Evolutionary conservation across 2,113 vertebrate genomes (phyloP), one percentile per base, ranked within the genome.

Genomic region (Fregata magnificens): DNA sequence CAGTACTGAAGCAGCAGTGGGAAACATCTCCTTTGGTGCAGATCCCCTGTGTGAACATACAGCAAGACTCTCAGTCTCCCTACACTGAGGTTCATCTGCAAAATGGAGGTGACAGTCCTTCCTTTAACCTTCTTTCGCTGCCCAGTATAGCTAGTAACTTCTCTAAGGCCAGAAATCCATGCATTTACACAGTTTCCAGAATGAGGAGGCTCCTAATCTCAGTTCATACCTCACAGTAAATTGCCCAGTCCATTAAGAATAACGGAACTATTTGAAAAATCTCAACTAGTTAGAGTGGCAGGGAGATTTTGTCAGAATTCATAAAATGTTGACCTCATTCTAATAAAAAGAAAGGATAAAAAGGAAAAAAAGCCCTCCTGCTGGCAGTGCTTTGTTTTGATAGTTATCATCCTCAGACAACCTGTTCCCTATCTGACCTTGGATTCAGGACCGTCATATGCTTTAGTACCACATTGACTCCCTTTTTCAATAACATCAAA

Each of bases 401-500:
- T 95, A 93, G 72, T 76, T 34, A 11, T 81, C 72, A 55, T 86
- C 67, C 19, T 84, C 80, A 67, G 42, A 61, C 76, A 82, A 7
- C 28, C 81, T 87, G 63, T 83, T 89, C 53, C 26, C 56, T 78
- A 1, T 70, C 76, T 95, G 82, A 94, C 88, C 86, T 93, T 95
- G 94, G 47, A 89, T 91, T 86, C 77, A 76, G 77, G 61, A 89
- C 95, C 70, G 38, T 79, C 73, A 24, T 22, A 59, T 18, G 31
- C 78, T 87, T 82, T 65, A 92, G 34, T 76, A 63, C 36, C 66
- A 40, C 73, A 49, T 0, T 21, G 49, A 86, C 47, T 86, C 82
- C 76, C 65, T 93, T 40, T 84, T 94, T 84, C 95, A 95, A 5
- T 84, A 85, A 61, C 52, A 91, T 92, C 80, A 84, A 71, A 89